A percentile compares a stretch with the other conserved stretches of the same genome.
phyloP scores from a whole-genome alignment of 2,113 vertebrate species.

The Nothoprocta pentlandii region DNA sequence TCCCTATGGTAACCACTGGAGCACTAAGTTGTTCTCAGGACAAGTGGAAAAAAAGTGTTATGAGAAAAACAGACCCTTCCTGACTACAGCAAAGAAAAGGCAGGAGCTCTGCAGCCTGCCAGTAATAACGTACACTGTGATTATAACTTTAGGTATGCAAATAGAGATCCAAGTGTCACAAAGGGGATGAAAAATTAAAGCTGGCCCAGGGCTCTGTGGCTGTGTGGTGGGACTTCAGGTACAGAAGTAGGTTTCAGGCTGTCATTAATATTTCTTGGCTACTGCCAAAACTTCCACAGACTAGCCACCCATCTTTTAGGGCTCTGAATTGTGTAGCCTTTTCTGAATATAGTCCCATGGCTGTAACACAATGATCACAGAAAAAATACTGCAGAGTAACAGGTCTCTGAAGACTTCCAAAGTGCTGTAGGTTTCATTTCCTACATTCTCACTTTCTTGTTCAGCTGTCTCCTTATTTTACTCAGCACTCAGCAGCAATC shows the following conservation, averaged over 20 bases:
- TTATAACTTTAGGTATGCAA: constrained; percentile 10
- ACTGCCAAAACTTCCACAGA: neutral
- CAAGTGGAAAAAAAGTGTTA: constrained; percentile 65
- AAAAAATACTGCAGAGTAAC: neutral
- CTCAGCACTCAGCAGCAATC: neutral
- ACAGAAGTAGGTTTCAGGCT: constrained; percentile 7
- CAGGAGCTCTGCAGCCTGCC: constrained; percentile 20
- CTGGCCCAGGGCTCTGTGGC: neutral
- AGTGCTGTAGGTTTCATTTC: neutral
- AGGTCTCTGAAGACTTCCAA: neutral
- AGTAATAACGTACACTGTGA: neutral
- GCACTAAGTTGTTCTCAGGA: constrained; percentile 60
- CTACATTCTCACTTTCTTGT: neutral
- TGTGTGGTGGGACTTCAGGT: neutral
- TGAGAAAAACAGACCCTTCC: constrained; percentile 71
- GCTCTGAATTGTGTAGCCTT: neutral
- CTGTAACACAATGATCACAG: neutral
- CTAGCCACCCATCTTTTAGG: neutral
- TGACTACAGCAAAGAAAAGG: constrained; percentile 39
- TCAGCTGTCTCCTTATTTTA: neutral
- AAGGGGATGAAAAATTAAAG: constrained; percentile 42
- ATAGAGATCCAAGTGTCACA: constrained; percentile 57
- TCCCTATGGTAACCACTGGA: constrained; percentile 64
- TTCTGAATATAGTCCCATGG: neutral
- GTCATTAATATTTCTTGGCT: constrained; percentile 42